These are phyloP conservation scores for Amblyjoppa fuscipennis DNA, from an alignment of 2,888 invertebrate species.

Conservation along the genomic window DNA sequence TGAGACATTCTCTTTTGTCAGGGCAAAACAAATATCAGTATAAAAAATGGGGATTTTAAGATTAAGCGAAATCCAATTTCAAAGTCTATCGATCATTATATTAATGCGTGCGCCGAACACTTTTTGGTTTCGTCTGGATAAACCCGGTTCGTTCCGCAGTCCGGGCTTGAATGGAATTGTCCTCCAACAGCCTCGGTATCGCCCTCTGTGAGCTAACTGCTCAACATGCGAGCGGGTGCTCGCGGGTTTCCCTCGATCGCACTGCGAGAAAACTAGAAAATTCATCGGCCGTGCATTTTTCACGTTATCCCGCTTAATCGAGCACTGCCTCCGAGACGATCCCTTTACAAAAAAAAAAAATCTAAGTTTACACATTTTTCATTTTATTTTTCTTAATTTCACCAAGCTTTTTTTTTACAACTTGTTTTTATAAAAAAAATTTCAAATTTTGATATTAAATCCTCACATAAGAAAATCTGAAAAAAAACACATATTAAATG, in stretches of 20 bases:
- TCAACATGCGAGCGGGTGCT: conserved; percentile 70
- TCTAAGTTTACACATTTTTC: background rate
- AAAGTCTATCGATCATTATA: background rate
- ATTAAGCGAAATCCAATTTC: background rate
- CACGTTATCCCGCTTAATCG: background rate
- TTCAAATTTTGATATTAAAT: background rate
- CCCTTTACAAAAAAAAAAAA: background rate
- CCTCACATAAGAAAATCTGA: background rate
- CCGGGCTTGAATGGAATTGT: background rate
- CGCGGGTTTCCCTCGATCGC: conserved; percentile 63
- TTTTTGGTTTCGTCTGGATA: background rate
- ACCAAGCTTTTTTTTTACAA: background rate
- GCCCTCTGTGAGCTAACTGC: conserved; percentile 78
- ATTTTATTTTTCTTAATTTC: background rate
- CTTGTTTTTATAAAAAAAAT: background rate
- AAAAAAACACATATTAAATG: background rate
- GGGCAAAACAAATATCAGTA: background rate
- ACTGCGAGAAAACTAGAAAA: conserved; percentile 32
- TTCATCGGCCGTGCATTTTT: conserved; percentile 17
- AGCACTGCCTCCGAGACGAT: background rate
- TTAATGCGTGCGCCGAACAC: background rate
- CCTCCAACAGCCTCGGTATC: conserved; percentile 72
- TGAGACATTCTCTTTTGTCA: too few relatives aligned
- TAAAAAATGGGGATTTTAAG: background rate
- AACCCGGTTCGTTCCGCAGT: background rate